Evolutionary conservation across 2,888 invertebrate species (phyloP), one percentile per base, ranked within the genome.

Genomic region (Agrochola lota): DNA sequence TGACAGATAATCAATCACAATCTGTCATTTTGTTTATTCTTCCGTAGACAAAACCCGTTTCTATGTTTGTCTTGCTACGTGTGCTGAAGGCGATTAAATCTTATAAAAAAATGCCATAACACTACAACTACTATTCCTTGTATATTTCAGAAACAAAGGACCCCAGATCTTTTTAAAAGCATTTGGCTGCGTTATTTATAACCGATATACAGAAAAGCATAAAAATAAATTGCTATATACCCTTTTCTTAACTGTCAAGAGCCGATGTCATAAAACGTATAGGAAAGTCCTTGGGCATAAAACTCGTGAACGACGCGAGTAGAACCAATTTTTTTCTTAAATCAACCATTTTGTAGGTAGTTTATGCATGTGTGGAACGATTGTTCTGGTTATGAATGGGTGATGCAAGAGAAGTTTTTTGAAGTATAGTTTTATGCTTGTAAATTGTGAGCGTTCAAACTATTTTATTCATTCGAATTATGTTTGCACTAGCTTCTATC

Each of bases 181-280:
- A 75, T 73, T 80, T 80, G 74, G 77, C 76, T 67, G 66, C 67
- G 71, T 55, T 79, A 75, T 80, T 83, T 88, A 83, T 78, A 85
- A 81, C 81, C 83, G 69, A 87, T 87, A 86, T 67, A 80, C 74
- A 79, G 80, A 71, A 43, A 55, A 72, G 59, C 74, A 83, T 85
- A 87, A 88, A 88, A 88, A 85, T 84, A 87, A 87, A 87, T 87
- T 80, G 89, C 70, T 78, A 66, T 70, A 70, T 75, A 78, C 86
- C 86, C 80, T 83, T 83, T 79, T 73, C 74, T 55, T 78, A 80
- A 81, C 83, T 78, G 84, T 81, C 84, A 77, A 84, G 70, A 76
- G 67, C 73, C 67, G 74, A 67, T 74, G 78, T 83, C 80, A 77
- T 88, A 86, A 84, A 86, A 81, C 74, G 74, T 85, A 81, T 69